These are phyloP conservation scores for Exaiptasia diaphana DNA, from an alignment of 64 coral and sea anemone genomes.

Conservation along the genomic window DNA sequence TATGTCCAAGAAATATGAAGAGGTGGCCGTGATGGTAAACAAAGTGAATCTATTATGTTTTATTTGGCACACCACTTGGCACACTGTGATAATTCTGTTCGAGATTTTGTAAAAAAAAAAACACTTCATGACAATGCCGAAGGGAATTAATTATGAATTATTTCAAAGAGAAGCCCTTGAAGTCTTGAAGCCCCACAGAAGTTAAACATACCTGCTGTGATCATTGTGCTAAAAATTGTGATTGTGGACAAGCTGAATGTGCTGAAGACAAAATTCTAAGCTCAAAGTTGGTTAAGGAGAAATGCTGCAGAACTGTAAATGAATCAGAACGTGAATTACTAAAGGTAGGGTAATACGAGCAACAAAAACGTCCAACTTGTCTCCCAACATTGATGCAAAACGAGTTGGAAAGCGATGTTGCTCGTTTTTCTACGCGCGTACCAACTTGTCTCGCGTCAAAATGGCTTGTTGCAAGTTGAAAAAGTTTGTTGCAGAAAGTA, in stretches of 20 bases:
- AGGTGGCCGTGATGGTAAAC: conserved; percentile 31
- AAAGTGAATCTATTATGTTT: background rate
- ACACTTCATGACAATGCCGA: conserved; percentile 1
- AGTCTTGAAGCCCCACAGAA: too few species aligned
- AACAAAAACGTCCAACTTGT: too few species aligned
- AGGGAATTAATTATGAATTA: background rate
- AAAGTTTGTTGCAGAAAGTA: too few species aligned
- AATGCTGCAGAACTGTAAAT: background rate
- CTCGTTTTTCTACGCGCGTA: too few species aligned
- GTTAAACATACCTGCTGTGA: conserved; percentile 20
- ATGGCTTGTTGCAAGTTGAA: too few species aligned
- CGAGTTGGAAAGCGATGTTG: too few species aligned
- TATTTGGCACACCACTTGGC: conserved; percentile 8
- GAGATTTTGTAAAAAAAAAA: background rate
- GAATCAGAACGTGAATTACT: background rate
- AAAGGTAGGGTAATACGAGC: too few species aligned
- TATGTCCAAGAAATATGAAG: conserved; percentile 33
- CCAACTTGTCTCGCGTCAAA: too few species aligned
- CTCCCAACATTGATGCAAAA: too few species aligned
- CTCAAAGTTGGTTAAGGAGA: background rate
- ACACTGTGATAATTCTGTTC: background rate
- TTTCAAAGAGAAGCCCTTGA: conserved; percentile 23
- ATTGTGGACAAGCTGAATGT: background rate
- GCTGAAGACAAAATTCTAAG: background rate
- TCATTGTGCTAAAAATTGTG: background rate